A percentile compares a stretch with the other conserved stretches of the same genome.
Conservation (phyloP, 2,888 invertebrate species). For the Buathra laborator region DNA sequence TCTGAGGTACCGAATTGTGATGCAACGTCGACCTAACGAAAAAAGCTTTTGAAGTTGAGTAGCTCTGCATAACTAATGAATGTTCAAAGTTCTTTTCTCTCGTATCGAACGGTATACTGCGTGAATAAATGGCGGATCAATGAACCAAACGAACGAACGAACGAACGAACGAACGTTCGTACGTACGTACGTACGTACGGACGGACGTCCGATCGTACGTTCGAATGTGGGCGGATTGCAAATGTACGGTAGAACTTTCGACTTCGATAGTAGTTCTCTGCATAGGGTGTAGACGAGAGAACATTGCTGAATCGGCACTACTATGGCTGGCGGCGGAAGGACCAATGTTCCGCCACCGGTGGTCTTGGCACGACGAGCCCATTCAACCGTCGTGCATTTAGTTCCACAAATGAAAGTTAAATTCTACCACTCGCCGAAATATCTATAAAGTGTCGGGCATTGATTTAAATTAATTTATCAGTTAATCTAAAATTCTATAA, state of each 20-base stretch:
- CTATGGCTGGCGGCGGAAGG: not conserved
- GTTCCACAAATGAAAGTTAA: constrained; percentile 48
- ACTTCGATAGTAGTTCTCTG: not conserved
- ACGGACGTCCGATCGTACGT: not conserved
- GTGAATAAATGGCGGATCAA: constrained; percentile 6
- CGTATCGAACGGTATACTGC: not conserved
- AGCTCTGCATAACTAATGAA: not conserved
- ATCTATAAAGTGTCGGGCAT: constrained; percentile 25
- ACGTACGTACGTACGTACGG: not conserved
- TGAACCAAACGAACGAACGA: not conserved
- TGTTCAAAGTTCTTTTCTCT: not conserved
- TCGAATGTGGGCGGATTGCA: not conserved
- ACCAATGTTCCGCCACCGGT: constrained; percentile 16
- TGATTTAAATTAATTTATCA: constrained; percentile 29
- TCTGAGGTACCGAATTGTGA: not conserved
- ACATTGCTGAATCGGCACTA: constrained; percentile 30
- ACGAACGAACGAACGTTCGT: not conserved
- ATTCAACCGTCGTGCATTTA: constrained; percentile 43
- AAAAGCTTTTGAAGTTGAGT: not conserved
- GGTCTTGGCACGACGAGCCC: constrained; percentile 48
- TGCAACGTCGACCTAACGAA: not conserved
- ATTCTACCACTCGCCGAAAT: constrained; percentile 34
- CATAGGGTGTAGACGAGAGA: not conserved
- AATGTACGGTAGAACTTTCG: not conserved
- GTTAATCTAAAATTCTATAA: constrained; percentile 22